These are phyloP conservation scores for Alloscopus bannaensis DNA, from an alignment of 2,888 invertebrate genomes.

Conservation along the genomic window DNA sequence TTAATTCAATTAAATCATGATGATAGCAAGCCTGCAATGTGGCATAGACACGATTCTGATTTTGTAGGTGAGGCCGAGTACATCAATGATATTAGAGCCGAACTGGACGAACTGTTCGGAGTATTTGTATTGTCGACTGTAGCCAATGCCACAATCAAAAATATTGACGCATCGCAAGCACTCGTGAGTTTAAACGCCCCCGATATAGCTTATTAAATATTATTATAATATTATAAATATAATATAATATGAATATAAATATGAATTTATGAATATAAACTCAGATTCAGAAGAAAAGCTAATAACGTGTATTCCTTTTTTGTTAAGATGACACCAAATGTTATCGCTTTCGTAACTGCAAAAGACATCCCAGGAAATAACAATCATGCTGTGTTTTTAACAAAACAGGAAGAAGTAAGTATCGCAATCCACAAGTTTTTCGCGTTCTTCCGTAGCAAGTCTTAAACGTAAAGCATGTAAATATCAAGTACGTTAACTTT, in stretches of 20 bases:
- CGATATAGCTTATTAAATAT: no score
- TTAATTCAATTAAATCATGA: not conserved
- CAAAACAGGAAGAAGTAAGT: conserved; percentile 49
- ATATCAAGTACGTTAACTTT: not conserved
- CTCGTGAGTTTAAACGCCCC: no score
- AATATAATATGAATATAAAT: not conserved
- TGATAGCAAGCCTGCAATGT: not conserved
- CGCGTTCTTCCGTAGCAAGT: not conserved
- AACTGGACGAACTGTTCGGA: conserved; percentile 74
- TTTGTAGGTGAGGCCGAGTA: conserved; percentile 84
- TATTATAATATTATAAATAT: no score
- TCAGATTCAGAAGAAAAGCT: not conserved
- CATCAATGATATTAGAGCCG: conserved; percentile 77
- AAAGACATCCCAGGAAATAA: conserved; percentile 84
- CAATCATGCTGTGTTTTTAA: conserved; percentile 75
- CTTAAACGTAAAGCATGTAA: no score
- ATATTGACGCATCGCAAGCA: conserved; percentile 75
- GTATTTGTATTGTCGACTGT: conserved; percentile 75
- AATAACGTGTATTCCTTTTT: not conserved
- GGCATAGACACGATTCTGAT: not conserved
- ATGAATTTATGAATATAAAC: conserved; percentile 20
- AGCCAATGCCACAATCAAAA: conserved; percentile 74
- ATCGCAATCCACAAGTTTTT: conserved; percentile 1
- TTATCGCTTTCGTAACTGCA: conserved; percentile 81
- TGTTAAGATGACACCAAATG: conserved; percentile 80